A percentile compares a stretch with the other conserved stretches of the same genome.
phyloP scores from a whole-genome alignment of 2,113 vertebrate species.

The Calonectris borealis region DNA sequence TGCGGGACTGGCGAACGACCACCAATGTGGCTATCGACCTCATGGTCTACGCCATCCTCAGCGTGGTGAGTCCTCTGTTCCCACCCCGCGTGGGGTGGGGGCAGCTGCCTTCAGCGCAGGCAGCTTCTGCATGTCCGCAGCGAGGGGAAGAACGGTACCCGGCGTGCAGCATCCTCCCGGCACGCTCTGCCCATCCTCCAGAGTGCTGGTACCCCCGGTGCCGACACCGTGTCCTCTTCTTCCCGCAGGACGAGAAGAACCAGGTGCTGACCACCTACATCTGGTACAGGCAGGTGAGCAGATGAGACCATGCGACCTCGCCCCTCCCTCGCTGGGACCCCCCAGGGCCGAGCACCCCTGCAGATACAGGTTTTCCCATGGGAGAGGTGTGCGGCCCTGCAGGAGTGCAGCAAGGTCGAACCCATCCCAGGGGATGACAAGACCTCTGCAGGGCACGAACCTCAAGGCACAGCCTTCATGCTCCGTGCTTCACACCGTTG shows the following conservation, averaged over 20 bases:
- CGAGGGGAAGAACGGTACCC: rapidly evolving
- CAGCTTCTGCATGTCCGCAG: background rate
- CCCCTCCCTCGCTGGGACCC: background rate
- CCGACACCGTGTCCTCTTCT: background rate
- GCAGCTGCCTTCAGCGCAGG: background rate
- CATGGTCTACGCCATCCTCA: conserved; percentile 95
- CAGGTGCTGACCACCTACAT: conserved; percentile 96
- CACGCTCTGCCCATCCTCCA: rapidly evolving
- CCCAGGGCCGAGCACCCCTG: rapidly evolving
- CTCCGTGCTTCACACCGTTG: rapidly evolving
- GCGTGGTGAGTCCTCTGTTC: conserved; percentile 80
- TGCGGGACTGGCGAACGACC: conserved; percentile 88
- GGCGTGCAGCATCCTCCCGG: rapidly evolving
- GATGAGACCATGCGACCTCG: conserved; percentile 37
- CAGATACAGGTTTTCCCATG: background rate
- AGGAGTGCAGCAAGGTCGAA: background rate
- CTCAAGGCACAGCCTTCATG: background rate
- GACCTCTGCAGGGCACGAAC: background rate
- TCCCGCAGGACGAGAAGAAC: conserved; percentile 93
- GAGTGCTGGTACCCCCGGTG: rapidly evolving
- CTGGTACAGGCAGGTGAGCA: conserved; percentile 97
- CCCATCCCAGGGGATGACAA: rapidly evolving
- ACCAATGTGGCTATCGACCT: conserved; percentile 90
- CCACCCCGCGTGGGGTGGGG: rapidly evolving
- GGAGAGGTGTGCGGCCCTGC: background rate